Evolutionary conservation across 2,888 invertebrate species (phyloP), one percentile per base, ranked within the genome.

Genomic region (Dolichopus griseipennis): DNA sequence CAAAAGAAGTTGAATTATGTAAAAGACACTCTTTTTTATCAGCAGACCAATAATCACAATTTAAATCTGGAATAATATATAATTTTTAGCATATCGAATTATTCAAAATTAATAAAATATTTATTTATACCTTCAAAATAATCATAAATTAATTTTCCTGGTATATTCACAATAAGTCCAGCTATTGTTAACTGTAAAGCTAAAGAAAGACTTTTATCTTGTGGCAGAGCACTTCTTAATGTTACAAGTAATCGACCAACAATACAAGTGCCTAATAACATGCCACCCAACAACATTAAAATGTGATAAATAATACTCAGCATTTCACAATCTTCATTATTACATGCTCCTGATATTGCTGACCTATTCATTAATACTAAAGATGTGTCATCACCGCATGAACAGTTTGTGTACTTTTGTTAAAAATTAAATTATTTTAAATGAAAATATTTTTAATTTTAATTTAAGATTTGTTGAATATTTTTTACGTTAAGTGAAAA

Each of bases 61-160:
- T 27, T 27, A 27, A 27, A 27, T 27, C 27, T 27, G 27, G 5
- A 27, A 27, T 27, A 27, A 4, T 27, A 27, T 27, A 4, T 27
- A n/a, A n/a, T n/a, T n/a, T n/a, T n/a, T n/a, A n/a, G n/a, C n/a
- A n/a, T n/a, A n/a, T n/a, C n/a, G n/a, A n/a, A n/a, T n/a, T n/a
- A n/a, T n/a, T n/a, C n/a, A n/a, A n/a, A n/a, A 27, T 27, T 27
- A 27, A 27, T 4, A 27, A 27, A n/a, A n/a, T n/a, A n/a, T 27
- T 4, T 27, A 27, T 27, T 27, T 27, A n/a, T 27, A 86, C 86
- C 83, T 61, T 86, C 84, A 21, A 89, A 82, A 9, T 80, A 75
- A 66, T 87, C 84, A 74, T 89, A 90, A 21, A 86, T 77, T 61
- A 89, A 78, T 72, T 88, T 88, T 0, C 86, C 86, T 0, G 88